Evolutionary conservation across 2,888 invertebrate species (phyloP).

Genomic region (Amorpha juglandis): DNA sequence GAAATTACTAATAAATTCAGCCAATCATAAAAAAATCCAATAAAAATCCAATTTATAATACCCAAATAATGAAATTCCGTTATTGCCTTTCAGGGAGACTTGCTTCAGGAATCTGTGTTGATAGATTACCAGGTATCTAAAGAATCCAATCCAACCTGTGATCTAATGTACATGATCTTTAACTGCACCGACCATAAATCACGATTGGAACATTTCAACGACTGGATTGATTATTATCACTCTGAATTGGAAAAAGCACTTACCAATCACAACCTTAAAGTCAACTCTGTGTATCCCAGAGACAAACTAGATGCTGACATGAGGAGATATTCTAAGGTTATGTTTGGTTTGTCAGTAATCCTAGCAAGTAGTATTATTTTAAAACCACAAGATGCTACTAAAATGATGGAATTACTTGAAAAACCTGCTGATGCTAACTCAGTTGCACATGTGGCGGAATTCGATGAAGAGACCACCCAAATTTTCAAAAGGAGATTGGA

Average conservation of each 20-base stretch:
- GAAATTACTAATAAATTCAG: too few species aligned
- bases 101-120: constrained; percentile 40
- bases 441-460: background rate
- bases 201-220: constrained; percentile 41
- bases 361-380: constrained; percentile 7
- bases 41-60: too few species aligned
- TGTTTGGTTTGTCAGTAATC: constrained; percentile 34
- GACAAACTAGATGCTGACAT: constrained; percentile 48
- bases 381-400: background rate
- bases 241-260: constrained; percentile 42
- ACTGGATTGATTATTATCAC: constrained; percentile 50
- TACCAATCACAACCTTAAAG: constrained; percentile 41
- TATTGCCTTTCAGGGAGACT: constrained; percentile 39
- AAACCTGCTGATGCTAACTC: background rate
- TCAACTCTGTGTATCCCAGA: constrained; percentile 42
- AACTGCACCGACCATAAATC: constrained; percentile 49
- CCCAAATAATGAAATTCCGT: background rate
- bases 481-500: background rate
- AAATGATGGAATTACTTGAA: background rate
- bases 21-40: too few species aligned
- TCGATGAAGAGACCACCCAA: background rate
- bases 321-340: constrained; percentile 41
- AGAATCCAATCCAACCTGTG: constrained; percentile 42
- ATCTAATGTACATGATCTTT: constrained; percentile 47
- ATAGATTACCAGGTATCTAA: constrained; percentile 52